Base-by-base conservation (phyloP, 2,113 vertebrate species). In the Empidonax traillii region DNA sequence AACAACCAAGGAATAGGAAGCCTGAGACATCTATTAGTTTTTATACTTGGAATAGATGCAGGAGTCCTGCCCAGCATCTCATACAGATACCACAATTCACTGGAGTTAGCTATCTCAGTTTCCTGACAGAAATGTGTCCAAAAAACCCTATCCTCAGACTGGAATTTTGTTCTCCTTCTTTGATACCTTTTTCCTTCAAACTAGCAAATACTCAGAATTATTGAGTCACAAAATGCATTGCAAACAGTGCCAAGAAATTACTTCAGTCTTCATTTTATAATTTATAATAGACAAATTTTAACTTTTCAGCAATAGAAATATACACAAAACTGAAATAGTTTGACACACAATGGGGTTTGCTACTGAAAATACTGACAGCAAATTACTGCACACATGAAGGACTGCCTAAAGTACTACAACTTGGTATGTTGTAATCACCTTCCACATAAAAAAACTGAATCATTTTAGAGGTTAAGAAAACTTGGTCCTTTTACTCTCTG, bases 111-210 rank as follows among this genome's bases (percentile, higher is more conserved):
- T 49, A 20, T 35, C 35, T 44, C 56, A 18, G 9, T 75, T 75
- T 86, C 4, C 72, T 59, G 24, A 55, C 22, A 89, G 27, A 83
- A 65, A 21, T 7, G 3, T 37, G 7, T 30, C 51, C 7, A 61
- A 75, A 85, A 49, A n/a, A 5, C 10, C 2, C 1, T 25, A 23
- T 20, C 6, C 10, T 49, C 2, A 3, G 3, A 21, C 2, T 9
- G 14, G 27, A 65, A 76, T 72, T 74, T 63, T 49, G 20, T 56
- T 69, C 27, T 41, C 19, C 30, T 81, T 30, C 14, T 71, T 83
- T 25, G 23, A 61, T 10, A 66, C 2, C 3, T 87, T 80, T 66
- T 80, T 7, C 12, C 43, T 85, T 77, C 46, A 71, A 93, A 53
- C 12, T 28, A 90, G 27, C 6, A 74, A 56, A 55, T n/a, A 51